Evolutionary conservation across 2,888 invertebrate species (phyloP), one percentile per base, ranked within the genome.

Genomic region (Melikaiella ostensackeni): DNA sequence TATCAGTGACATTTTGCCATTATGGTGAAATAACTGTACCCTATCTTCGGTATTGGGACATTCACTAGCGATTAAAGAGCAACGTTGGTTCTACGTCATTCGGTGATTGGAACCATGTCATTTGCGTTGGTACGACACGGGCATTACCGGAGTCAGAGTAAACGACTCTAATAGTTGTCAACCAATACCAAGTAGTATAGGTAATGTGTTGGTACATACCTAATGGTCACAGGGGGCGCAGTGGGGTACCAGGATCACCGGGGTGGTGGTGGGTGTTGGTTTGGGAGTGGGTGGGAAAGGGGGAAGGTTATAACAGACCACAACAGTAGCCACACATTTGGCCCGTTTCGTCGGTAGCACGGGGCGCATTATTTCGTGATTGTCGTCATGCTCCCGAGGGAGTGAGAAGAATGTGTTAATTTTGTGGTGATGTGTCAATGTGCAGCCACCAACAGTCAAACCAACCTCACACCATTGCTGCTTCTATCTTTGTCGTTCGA

Each of bases 341-440:
- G 87, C 85, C 83, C 87, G 86, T 81, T 85, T 84, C 86, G 85
- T 85, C 85, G 86, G 83, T 84, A 84, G 85, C 80, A 76, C 85
- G 82, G 84, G 85, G 84, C 88, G 86, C 89, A 88, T 89, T 89
- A 89, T 89, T 90, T 89, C 88, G 88, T 88, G 89, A 90, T 90
- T 90, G 90, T 89, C 89, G 88, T 83, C 86, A 75, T 79, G 83
- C 82, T 81, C 74, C 80, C 80, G 84, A 84, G 70, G 88, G 88
- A 85, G 88, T 85, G 88, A 88, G 88, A 88, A 89, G 88, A 89
- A 88, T 89, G 88, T 88, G 88, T 88, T 89, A 88, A 88, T 89
- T 89, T 89, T 88, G 87, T 87, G 86, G 88, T 83, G 85, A 87
- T 87, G 87, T 87, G 87, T 88, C 88, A 88, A 88, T 87, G 87